phyloP scores from a whole-genome alignment of 2,113 vertebrate species.

The Anoplopoma fimbria region DNA sequence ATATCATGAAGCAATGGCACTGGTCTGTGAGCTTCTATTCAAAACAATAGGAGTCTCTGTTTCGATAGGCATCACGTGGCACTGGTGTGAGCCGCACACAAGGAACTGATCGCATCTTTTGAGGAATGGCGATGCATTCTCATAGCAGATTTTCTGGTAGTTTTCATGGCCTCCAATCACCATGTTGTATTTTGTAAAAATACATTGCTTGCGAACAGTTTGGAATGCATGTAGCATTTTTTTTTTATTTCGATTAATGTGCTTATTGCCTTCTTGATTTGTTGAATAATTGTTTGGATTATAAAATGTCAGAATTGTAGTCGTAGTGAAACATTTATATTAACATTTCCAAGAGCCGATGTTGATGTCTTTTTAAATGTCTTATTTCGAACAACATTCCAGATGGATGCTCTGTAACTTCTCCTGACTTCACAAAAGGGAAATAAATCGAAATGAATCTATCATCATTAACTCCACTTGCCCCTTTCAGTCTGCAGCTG shows the following conservation, averaged over 20 bases:
- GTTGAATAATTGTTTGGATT: not conserved
- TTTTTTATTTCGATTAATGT: not conserved
- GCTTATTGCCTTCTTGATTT: not conserved
- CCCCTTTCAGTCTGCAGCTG: conserved; percentile 4
- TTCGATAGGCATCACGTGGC: too few species aligned
- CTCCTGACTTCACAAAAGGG: not conserved
- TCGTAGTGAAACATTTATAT: not conserved
- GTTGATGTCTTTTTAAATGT: too few species aligned
- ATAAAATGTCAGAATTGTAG: not conserved
- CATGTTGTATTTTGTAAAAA: not conserved
- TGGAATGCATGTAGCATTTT: not conserved
- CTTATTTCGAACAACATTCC: too few species aligned
- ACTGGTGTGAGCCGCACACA: too few species aligned
- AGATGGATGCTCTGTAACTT: too few species aligned
- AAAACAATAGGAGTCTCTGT: not conserved
- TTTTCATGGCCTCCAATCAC: too few species aligned
- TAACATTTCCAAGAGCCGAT: not conserved
- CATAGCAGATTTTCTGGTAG: not conserved
- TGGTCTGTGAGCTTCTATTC: not conserved
- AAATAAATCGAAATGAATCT: not conserved
- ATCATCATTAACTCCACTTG: not conserved
- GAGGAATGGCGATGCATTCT: not conserved
- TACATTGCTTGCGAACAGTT: not conserved
- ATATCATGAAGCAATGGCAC: too few species aligned
- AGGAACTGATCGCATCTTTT: not conserved